Evolutionary conservation across 2,888 invertebrate genomes (phyloP).

Genomic region (Drosophila recens): DNA sequence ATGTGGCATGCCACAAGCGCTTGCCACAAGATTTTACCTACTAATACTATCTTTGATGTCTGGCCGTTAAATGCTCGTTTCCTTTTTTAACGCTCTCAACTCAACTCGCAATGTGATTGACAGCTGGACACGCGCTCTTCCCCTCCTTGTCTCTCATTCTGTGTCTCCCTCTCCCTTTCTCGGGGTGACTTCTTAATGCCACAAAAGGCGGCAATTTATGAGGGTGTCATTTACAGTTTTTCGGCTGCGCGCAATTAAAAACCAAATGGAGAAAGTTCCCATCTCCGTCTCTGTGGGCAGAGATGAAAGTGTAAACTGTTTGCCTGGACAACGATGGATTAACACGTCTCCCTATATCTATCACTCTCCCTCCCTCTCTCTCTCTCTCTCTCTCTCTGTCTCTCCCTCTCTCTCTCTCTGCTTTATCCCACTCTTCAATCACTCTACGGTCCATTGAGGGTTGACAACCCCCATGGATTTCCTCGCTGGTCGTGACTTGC

Average conservation of each 20-base stretch:
- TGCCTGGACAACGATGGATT: conserved; percentile 48
- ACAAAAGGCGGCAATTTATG: conserved; percentile 63
- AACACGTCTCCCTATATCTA: conserved; percentile 35
- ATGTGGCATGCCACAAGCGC: conserved; percentile 12
- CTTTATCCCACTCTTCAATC: conserved; percentile 1
- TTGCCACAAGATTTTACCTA: conserved; percentile 10
- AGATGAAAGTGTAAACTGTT: conserved; percentile 52
- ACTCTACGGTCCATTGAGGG: conserved; percentile 8
- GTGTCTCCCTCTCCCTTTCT: neutral
- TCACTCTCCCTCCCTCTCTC: neutral
- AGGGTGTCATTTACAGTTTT: conserved; percentile 70
- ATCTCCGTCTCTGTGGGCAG: neutral
- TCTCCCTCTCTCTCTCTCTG: neutral
- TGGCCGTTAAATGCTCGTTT: conserved; percentile 70
- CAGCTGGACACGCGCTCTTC: conserved; percentile 65
- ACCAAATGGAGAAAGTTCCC: conserved; percentile 23
- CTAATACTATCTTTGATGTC: conserved; percentile 40
- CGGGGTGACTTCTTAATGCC: conserved; percentile 30
- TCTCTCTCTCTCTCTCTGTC: neutral
- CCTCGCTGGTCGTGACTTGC: conserved; percentile 39
- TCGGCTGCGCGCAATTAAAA: conserved; percentile 68
- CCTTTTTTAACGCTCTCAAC: conserved; percentile 59
- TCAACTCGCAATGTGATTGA: conserved; percentile 61
- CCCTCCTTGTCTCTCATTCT: neutral
- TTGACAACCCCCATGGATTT: conserved; percentile 47